Percentiles rank a stretch among this genome's conserved stretches.
phyloP scores from a whole-genome alignment of 2,113 vertebrate genomes.

The Raphicerus campestris region DNA sequence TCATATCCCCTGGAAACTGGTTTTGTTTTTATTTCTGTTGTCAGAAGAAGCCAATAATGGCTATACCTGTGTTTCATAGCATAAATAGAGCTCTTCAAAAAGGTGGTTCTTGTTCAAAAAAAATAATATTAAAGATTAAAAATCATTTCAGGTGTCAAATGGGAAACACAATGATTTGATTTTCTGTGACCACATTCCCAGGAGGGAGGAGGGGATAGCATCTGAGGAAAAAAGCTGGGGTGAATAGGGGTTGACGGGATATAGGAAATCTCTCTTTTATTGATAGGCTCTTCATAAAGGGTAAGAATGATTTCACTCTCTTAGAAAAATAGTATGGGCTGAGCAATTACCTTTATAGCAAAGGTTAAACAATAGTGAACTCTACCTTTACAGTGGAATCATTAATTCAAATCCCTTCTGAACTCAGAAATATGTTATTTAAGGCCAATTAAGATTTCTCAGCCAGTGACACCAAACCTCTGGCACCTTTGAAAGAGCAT shows the following conservation, averaged over 20 bases:
- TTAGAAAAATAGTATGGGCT: constrained; percentile 39
- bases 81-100: constrained; percentile 55
- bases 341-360: constrained; percentile 42
- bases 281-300: constrained; percentile 30
- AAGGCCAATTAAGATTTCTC: constrained; percentile 57
- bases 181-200: constrained; percentile 12
- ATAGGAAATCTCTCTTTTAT: constrained; percentile 11
- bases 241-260: background rate
- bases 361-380: constrained; percentile 51
- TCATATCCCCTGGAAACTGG: background rate
- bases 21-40: background rate
- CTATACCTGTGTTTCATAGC: constrained; percentile 15
- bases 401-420: constrained; percentile 49
- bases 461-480: constrained; percentile 7
- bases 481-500: constrained; percentile 8
- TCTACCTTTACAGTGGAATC: constrained; percentile 46
- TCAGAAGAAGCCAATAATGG: constrained; percentile 24
- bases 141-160: constrained; percentile 42
- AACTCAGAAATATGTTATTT: constrained; percentile 42
- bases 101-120: background rate
- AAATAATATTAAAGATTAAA: constrained; percentile 59
- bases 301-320: constrained; percentile 10
- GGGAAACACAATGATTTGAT: constrained; percentile 30
- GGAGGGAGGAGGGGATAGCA: background rate
- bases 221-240: background rate